Evolutionary conservation across 2,888 invertebrate species (phyloP).

Genomic region (Rhyacophila evoluta): DNA sequence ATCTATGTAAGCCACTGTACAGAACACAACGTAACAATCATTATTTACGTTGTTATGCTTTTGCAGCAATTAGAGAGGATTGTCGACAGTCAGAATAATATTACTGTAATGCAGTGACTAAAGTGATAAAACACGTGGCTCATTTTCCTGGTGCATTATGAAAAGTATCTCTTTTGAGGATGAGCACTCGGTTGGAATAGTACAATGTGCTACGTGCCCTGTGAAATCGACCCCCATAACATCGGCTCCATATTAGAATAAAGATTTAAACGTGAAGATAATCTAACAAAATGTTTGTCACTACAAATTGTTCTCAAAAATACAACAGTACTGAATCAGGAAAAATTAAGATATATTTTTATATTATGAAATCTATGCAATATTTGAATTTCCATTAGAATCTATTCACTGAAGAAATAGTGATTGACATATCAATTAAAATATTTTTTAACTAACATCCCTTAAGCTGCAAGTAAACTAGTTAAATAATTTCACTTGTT

Average conservation of each 20-base stretch:
- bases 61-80: constrained; percentile 46
- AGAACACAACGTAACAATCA: background rate
- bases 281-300: background rate
- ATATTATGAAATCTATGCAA: too few species aligned
- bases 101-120: background rate
- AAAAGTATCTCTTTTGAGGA: background rate
- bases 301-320: too few species aligned
- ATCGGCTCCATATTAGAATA: background rate
- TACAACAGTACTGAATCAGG: too few species aligned
- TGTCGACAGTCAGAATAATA: constrained; percentile 31
- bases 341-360: too few species aligned
- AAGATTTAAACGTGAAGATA: background rate
- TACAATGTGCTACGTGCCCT: background rate
- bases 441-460: too few species aligned
- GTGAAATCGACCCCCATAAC: background rate
- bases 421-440: too few species aligned
- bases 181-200: background rate
- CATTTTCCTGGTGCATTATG: background rate
- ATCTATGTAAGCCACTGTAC: background rate
- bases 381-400: too few species aligned
- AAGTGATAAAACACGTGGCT: background rate
- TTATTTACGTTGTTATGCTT: constrained; percentile 46
- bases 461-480: too few species aligned
- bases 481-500: too few species aligned
- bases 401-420: too few species aligned